Conservation (phyloP, 2,888 invertebrate genomes). For the Copidosoma aretas region DNA sequence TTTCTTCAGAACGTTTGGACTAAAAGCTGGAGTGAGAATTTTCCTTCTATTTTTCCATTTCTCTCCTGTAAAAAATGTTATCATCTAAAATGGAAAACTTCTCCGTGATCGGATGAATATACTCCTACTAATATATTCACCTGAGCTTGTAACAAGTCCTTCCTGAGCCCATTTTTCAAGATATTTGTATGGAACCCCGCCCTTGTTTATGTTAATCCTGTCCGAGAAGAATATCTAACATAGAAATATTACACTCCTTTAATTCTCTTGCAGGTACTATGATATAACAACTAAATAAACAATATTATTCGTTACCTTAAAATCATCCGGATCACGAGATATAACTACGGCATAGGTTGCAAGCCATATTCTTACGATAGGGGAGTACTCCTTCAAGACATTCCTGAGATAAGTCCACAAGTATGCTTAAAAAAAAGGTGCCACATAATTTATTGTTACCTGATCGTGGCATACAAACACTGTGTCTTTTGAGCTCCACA, state of each 20-base stretch:
- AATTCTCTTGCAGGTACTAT: neutral
- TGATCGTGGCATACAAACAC: too few species aligned
- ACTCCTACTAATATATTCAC: neutral
- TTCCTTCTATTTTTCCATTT: conserved; percentile 36
- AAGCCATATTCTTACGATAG: conserved; percentile 47
- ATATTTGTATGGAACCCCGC: conserved; percentile 22
- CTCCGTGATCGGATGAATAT: too few species aligned
- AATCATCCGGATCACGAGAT: conserved; percentile 52
- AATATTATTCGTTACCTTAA: conserved; percentile 47
- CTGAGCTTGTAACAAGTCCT: conserved; percentile 35
- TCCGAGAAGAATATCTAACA: conserved; percentile 8
- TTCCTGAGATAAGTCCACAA: conserved; percentile 42
- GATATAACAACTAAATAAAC: neutral
- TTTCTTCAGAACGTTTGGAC: conserved; percentile 26
- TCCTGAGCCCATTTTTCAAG: conserved; percentile 19
- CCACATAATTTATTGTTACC: neutral
- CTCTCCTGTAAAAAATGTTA: neutral
- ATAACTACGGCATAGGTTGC: conserved; percentile 38
- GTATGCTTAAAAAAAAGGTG: conserved; percentile 27
- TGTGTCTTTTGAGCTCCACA: too few species aligned
- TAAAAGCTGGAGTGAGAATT: conserved; percentile 34
- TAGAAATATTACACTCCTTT: neutral
- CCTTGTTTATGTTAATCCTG: conserved; percentile 29
- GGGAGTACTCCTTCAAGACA: conserved; percentile 45
- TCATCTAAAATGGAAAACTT: too few species aligned